A percentile compares a stretch with the other conserved stretches of the same genome.
Conservation (phyloP, 2,113 vertebrate species). For the Coryphaenoides rupestris region DNA sequence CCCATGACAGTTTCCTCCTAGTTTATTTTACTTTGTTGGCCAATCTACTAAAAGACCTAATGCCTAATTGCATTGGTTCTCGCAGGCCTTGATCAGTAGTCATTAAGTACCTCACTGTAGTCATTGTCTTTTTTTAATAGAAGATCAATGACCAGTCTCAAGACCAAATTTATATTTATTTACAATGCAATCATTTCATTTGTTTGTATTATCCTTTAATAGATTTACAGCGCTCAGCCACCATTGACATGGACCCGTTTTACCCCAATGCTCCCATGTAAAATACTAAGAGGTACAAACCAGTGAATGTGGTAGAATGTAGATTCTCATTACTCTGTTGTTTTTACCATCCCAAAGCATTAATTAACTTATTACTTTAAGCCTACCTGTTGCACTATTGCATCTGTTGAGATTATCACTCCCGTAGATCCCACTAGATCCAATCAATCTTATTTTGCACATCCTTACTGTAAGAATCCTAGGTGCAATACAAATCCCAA, state of each 20-base stretch:
- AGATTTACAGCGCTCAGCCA: neutral
- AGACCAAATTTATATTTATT: conserved; percentile 17
- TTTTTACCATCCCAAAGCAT: conserved; percentile 49
- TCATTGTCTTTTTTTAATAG: neutral
- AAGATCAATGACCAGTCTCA: conserved; percentile 10
- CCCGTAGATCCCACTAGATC: conserved; percentile 44
- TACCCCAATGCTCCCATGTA: neutral
- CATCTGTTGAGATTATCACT: conserved; percentile 57
- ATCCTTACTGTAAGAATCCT: conserved; percentile 58
- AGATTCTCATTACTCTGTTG: conserved; percentile 24
- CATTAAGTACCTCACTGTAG: neutral
- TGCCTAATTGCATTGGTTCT: neutral
- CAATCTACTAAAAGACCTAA: neutral
- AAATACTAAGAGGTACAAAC: neutral
- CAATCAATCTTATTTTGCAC: conserved; percentile 56
- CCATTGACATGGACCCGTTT: conserved; percentile 5
- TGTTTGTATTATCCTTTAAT: neutral
- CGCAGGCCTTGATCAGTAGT: neutral
- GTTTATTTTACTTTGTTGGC: neutral
- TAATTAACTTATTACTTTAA: conserved; percentile 37
- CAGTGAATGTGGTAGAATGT: conserved; percentile 17
- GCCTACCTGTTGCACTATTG: conserved; percentile 66
- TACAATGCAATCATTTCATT: neutral
- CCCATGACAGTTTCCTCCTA: neutral
- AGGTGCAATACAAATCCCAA: conserved; percentile 68